A percentile compares a stretch with the other conserved stretches of the same genome.
phyloP scores from a whole-genome alignment of 37 sponge, comb jelly and placozoan genomes.

The Mnemiopsis leidyi region DNA sequence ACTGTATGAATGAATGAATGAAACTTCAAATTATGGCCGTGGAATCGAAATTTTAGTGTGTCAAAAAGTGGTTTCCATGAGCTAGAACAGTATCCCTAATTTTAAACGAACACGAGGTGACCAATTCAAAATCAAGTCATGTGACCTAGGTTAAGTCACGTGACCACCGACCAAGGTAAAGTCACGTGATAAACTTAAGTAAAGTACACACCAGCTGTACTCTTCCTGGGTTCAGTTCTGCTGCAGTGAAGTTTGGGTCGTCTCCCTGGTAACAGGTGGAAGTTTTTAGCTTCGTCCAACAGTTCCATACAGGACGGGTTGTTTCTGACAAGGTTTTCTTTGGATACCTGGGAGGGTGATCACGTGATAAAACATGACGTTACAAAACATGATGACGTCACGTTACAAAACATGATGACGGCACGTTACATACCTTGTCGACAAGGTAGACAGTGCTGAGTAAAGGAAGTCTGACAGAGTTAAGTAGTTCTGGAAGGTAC shows the following conservation, averaged over 20 bases:
- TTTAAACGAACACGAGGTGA: too few species aligned
- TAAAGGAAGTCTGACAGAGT: slow-evolving; percentile 79
- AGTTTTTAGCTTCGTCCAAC: slow-evolving; percentile 91
- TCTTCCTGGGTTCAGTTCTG: slow-evolving; percentile 33
- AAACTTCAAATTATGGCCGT: too few species aligned
- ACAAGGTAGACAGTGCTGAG: slow-evolving; percentile 80
- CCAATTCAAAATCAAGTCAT: too few species aligned
- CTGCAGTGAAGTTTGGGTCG: slow-evolving; percentile 15
- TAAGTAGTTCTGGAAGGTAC: slow-evolving; percentile 76
- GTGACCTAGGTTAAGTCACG: too few species aligned
- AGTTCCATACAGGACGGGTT: slow-evolving; percentile 79
- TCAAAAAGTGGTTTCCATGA: too few species aligned
- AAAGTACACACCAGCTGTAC: neutral
- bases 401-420: neutral
- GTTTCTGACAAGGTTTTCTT: slow-evolving; percentile 71
- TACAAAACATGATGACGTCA: neutral
- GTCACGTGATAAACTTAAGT: too few species aligned
- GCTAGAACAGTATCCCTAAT: too few species aligned
- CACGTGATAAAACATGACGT: neutral
- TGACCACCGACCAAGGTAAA: too few species aligned
- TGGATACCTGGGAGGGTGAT: neutral
- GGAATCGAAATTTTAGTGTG: too few species aligned
- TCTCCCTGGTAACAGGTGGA: slow-evolving; percentile 78
- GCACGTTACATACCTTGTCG: slow-evolving; percentile 66
- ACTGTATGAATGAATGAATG: too few species aligned